Percentiles rank a stretch among this genome's conserved stretches.
Conservation (phyloP, 2,113 vertebrate genomes). For the Neopipo cinnamomea region DNA sequence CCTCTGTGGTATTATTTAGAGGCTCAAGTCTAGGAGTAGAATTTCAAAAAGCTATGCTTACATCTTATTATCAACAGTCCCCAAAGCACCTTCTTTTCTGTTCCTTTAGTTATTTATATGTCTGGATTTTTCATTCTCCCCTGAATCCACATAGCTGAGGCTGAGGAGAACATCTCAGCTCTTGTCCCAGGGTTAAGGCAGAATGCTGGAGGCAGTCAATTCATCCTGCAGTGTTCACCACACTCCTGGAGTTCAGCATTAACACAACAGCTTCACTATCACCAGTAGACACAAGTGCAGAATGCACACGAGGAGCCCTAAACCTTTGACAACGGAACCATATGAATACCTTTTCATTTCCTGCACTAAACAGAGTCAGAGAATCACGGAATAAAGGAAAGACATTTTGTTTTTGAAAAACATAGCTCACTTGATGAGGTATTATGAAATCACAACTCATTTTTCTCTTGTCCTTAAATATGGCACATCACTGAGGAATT, state of each 20-base stretch:
- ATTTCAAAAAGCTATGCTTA: background rate
- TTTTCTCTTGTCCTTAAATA: background rate
- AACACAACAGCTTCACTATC: background rate
- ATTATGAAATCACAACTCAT: background rate
- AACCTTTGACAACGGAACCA: background rate
- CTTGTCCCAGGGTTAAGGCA: background rate
- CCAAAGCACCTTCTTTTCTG: background rate
- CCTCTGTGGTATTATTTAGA: background rate
- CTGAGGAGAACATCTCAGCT: background rate
- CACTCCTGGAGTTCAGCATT: background rate
- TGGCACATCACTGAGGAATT: background rate
- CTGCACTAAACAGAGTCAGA: background rate
- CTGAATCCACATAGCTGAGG: background rate
- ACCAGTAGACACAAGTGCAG: background rate
- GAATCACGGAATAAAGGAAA: background rate
- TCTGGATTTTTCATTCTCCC: background rate
- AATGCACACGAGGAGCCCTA: background rate
- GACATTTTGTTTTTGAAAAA: background rate
- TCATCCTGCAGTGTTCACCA: background rate
- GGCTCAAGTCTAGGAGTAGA: background rate
- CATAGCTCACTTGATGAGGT: background rate
- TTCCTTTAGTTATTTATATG: background rate
- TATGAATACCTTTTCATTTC: background rate
- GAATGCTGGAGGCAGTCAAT: background rate
- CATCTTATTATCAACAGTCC: background rate